A percentile compares a stretch with the other conserved stretches of the same genome.
Evolutionary conservation across 2,888 invertebrate genomes (phyloP).

Genomic region (Anthrax anthrax): DNA sequence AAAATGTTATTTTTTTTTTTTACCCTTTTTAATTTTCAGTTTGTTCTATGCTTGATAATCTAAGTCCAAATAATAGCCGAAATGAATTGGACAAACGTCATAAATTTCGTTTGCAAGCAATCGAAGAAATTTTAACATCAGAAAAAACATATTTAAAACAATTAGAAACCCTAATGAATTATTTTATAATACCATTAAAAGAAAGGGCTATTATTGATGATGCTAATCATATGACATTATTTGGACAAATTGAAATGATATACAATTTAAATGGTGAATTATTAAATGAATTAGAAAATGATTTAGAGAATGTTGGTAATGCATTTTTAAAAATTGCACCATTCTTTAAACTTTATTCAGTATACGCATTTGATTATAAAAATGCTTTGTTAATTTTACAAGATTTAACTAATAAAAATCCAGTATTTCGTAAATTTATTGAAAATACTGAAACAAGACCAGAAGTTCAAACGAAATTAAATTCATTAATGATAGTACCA

Average conservation of each 20-base stretch:
- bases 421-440: constrained; percentile 42
- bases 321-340: constrained; percentile 60
- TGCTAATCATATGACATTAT: constrained; percentile 39
- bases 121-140: constrained; percentile 53
- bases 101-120: constrained; percentile 38
- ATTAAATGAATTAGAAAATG: constrained; percentile 40
- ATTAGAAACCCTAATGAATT: constrained; percentile 48
- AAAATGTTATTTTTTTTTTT: neutral
- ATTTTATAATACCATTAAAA: constrained; percentile 45
- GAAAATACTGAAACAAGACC: constrained; percentile 50
- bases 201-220: constrained; percentile 38
- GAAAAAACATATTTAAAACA: constrained; percentile 55
- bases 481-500: constrained; percentile 59
- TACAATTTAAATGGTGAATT: constrained; percentile 48
- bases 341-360: constrained; percentile 62
- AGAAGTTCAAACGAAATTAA: constrained; percentile 53
- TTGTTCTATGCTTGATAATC: constrained; percentile 39
- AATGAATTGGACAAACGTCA: constrained; percentile 25
- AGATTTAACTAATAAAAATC: constrained; percentile 38
- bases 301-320: constrained; percentile 43
- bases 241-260: constrained; percentile 49
- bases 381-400: constrained; percentile 45
- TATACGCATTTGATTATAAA: constrained; percentile 61
- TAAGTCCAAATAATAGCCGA: constrained; percentile 16
- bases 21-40: constrained; percentile 27